phyloP scores from a whole-genome alignment of 2,797 vertebrate species.

The Perodicticus potto region DNA sequence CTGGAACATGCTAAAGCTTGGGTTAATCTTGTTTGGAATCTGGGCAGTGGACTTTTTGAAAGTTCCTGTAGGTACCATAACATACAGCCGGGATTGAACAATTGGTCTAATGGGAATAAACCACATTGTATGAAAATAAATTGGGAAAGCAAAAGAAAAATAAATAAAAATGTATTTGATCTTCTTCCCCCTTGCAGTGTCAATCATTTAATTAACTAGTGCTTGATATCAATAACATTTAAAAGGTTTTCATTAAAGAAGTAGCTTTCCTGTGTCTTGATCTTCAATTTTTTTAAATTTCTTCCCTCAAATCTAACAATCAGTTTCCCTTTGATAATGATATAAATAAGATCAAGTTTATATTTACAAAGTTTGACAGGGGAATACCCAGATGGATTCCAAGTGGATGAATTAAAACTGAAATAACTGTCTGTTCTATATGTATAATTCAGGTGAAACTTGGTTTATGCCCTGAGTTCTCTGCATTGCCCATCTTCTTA shows the following conservation, averaged over 20 bases:
- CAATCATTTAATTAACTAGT: conserved; percentile 49
- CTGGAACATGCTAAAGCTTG: conserved; percentile 17
- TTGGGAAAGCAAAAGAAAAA: conserved; percentile 24
- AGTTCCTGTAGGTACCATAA: conserved; percentile 23
- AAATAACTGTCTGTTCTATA: conserved; percentile 20
- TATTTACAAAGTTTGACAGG: background rate
- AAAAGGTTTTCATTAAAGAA: conserved; percentile 40
- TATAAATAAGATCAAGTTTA: conserved; percentile 26
- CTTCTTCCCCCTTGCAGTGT: background rate
- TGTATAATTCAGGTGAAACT: conserved; percentile 11
- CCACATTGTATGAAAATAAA: background rate
- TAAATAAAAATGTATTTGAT: conserved; percentile 9
- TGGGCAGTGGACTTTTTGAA: background rate
- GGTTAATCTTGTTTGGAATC: background rate
- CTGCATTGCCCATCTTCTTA: background rate
- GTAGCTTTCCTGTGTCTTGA: conserved; percentile 12
- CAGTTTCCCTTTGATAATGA: background rate
- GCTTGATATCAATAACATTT: conserved; percentile 24
- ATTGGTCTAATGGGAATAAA: conserved; percentile 33
- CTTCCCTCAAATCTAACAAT: background rate
- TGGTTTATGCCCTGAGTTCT: background rate
- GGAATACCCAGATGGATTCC: background rate
- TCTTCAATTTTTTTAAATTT: background rate
- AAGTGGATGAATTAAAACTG: conserved; percentile 28
- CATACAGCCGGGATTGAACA: background rate